Percentiles rank a stretch among this genome's conserved stretches.
These are phyloP conservation scores for Amphipyra berbera DNA, from an alignment of 2,888 invertebrate genomes.

Conservation along the genomic window DNA sequence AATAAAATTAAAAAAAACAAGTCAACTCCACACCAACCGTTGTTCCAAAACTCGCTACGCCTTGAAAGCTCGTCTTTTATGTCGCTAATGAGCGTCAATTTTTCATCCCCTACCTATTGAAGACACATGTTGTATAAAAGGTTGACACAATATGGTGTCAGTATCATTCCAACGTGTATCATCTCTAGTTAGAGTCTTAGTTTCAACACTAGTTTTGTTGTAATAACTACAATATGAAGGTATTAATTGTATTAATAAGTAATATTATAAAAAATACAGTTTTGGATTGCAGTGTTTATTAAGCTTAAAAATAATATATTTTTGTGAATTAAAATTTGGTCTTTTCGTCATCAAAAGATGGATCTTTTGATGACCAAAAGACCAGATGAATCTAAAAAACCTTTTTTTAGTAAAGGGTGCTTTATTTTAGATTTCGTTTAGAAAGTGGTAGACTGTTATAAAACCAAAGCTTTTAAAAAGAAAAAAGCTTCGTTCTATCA, in stretches of 20 bases:
- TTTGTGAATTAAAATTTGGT: neutral
- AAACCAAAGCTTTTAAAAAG: no score
- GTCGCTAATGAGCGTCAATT: constrained; percentile 76
- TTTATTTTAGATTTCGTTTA: no score
- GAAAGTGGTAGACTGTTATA: no score
- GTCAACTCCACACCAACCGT: constrained; percentile 63
- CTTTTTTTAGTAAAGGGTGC: no score
- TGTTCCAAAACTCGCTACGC: constrained; percentile 66
- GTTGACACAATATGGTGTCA: constrained; percentile 50
- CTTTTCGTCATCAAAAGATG: no score
- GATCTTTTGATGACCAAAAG: no score
- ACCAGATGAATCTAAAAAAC: neutral
- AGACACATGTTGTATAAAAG: constrained; percentile 76
- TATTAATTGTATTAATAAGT: constrained; percentile 26
- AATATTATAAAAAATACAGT: neutral
- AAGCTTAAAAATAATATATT: neutral
- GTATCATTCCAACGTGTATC: constrained; percentile 60
- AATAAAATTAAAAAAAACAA: neutral
- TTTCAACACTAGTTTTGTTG: constrained; percentile 13
- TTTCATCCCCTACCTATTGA: constrained; percentile 78
- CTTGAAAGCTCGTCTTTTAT: constrained; percentile 83
- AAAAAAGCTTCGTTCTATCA: no score
- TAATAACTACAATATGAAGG: constrained; percentile 61
- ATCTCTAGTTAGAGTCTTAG: constrained; percentile 18
- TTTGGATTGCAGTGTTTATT: constrained; percentile 43